A percentile compares a stretch with the other conserved stretches of the same genome.
These are phyloP conservation scores for Aporophyla nigra DNA, from an alignment of 2,888 invertebrate species.

Conservation along the genomic window DNA sequence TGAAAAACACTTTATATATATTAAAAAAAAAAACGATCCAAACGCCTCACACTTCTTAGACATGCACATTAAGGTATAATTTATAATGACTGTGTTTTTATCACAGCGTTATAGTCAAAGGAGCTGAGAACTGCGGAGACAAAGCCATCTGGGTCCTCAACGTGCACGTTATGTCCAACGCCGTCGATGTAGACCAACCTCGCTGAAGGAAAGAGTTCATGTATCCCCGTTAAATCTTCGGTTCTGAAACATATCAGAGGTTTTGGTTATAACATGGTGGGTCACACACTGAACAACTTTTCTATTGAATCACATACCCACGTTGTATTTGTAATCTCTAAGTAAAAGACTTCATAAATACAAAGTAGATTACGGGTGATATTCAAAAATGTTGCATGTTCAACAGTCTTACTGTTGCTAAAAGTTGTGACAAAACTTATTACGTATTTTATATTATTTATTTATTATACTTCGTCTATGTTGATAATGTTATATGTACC, in stretches of 20 bases:
- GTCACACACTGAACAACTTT: background rate
- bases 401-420: background rate
- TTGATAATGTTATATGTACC: background rate
- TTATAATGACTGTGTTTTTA: background rate
- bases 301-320: background rate
- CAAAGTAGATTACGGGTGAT: background rate
- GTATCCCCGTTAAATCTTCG: slow-evolving; percentile 69
- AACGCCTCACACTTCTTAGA: no score
- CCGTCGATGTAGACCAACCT: slow-evolving; percentile 73
- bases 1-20: no score
- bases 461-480: background rate
- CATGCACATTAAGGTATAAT: background rate
- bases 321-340: background rate
- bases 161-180: slow-evolving; percentile 81
- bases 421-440: background rate
- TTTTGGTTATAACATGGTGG: background rate
- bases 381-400: background rate
- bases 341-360: background rate
- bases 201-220: slow-evolving; percentile 75
- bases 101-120: slow-evolving; percentile 47
- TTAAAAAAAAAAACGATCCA: background rate
- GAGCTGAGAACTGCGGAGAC: slow-evolving; percentile 62
- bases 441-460: no score
- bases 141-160: slow-evolving; percentile 80
- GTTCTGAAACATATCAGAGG: slow-evolving; percentile 36